These are phyloP conservation scores for Tiaroga cobitis DNA, from an alignment of 2,797 vertebrate species.

Conservation along the genomic window DNA sequence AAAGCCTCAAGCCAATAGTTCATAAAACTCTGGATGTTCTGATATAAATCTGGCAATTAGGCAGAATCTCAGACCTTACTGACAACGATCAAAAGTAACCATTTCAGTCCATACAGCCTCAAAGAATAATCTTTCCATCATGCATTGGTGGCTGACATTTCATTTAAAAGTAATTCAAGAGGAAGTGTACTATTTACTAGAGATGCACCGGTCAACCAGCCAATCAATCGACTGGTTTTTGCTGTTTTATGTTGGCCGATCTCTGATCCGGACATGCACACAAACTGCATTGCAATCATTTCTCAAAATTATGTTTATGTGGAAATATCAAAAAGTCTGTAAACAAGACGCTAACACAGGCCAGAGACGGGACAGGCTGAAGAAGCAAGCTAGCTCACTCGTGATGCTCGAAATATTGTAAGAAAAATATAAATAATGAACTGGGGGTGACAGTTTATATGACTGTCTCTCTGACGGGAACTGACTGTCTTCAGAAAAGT, in stretches of 20 bases:
- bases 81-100: background rate
- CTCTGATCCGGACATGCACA: background rate
- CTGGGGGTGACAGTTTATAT: too few relatives aligned
- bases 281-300: background rate
- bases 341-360: background rate
- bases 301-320: background rate
- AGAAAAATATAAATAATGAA: too few relatives aligned
- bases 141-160: background rate
- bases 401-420: too few relatives aligned
- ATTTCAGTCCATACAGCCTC: background rate
- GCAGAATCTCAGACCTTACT: background rate
- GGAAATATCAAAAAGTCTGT: background rate
- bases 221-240: background rate
- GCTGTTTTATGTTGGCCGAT: background rate
- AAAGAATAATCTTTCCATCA: background rate
- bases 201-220: background rate
- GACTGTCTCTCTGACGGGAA: too few relatives aligned
- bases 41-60: constrained; percentile 24
- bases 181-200: background rate
- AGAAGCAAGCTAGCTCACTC: background rate
- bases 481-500: too few relatives aligned
- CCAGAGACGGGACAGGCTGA: background rate
- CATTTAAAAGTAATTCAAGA: background rate
- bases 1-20: constrained; percentile 22
- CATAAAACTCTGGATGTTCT: constrained; percentile 10